Evolutionary conservation across 2,888 invertebrate species (phyloP).

Genomic region (Rhagonycha fulva): DNA sequence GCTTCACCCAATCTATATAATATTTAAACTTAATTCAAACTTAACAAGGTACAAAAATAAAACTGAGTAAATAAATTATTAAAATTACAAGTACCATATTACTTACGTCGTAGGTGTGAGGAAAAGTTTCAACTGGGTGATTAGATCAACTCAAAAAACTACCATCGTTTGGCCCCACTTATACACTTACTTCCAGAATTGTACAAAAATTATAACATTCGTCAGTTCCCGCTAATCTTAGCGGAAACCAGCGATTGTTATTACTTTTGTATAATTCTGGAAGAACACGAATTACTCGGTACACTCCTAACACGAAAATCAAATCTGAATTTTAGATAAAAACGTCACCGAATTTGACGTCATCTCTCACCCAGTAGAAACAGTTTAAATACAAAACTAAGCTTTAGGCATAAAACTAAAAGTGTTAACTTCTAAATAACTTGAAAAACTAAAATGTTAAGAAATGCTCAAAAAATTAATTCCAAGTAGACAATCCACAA

Average conservation of each 20-base stretch:
- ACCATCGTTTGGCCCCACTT: too few species aligned
- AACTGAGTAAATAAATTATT: not conserved
- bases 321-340: too few species aligned
- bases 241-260: too few species aligned
- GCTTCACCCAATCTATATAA: not conserved
- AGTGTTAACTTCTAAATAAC: not conserved
- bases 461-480: not conserved
- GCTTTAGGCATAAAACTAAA: not conserved
- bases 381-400: not conserved
- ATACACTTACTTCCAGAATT: too few species aligned
- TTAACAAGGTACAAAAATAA: not conserved
- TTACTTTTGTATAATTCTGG: too few species aligned
- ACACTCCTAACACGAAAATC: too few species aligned
- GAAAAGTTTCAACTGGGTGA: not conserved
- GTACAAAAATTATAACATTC: too few species aligned
- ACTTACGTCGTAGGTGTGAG: not conserved
- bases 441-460: not conserved
- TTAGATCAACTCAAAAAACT: not conserved
- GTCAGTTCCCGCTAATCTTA: too few species aligned
- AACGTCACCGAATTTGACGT: too few species aligned
- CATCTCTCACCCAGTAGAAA: not conserved
- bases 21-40: not conserved
- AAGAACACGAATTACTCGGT: too few species aligned
- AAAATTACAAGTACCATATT: not conserved
- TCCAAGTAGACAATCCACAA: not conserved